Base-by-base conservation (phyloP, 2,113 vertebrate species). In the Saguinus imperator region DNA sequence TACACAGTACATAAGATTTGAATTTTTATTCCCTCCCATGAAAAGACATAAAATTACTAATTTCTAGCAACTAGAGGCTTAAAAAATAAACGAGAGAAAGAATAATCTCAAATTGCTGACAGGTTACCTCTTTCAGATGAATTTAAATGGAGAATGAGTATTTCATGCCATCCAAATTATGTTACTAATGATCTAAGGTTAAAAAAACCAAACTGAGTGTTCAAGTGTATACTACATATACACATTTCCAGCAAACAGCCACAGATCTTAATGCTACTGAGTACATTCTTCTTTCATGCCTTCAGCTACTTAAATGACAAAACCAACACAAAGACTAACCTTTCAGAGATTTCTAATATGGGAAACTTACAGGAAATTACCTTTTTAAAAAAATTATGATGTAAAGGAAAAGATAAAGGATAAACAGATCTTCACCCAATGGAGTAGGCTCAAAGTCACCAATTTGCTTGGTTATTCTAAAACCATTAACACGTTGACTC, bases 61-160 rank as follows among this genome's bases (percentile, higher is more conserved):
- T 48, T 70, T 95, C 73, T 55, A 85, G 58, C 21, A 93, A 91
- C 58, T 70, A 70, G 0, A 86, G 3, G 40, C 21, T 93, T 79
- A 86, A 89, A 64, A 89, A 95, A 14, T 81, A 97, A 91, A 64
- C 70, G 66, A 92, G 82, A 87, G 64, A 96, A 94, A 92, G 50
- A 73, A 88, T 29, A 45, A 89, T 64, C 73, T 91, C 73, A 77
- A 80, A 84, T 35, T 76, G 75, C 48, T 91, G 45, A 90, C 35
- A 35, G 10, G 1, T 91, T 66, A 66, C 55, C 50, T 77, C 61
- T 94, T 90, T 86, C 57, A 94, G 43, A 55, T 11, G 48, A 95
- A 84, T 79, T 95, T 85, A 94, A 92, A 93, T 70, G n/a, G 25
- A 20, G 17, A 80, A 87, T 21, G 16, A 92, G 32, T 50, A 93